phyloP scores from a whole-genome alignment of 1,140 invertebrate species.

The Camponotus vicinus region DNA sequence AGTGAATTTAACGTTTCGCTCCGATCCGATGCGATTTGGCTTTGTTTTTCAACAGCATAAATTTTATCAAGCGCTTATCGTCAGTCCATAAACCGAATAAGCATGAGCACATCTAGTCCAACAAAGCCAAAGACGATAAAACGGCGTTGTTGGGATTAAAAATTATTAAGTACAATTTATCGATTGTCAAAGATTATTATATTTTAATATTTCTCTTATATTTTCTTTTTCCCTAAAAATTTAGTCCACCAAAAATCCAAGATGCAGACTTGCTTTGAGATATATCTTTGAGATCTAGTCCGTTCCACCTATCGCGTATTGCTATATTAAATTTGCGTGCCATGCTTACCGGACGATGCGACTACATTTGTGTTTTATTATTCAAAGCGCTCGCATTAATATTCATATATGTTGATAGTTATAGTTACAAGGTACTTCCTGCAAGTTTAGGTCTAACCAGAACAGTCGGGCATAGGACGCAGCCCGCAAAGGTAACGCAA shows the following conservation, averaged over 20 bases:
- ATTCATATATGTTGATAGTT: slow-evolving; percentile 74
- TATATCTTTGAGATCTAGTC: background rate
- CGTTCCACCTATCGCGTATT: background rate
- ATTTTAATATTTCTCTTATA: background rate
- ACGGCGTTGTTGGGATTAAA: background rate
- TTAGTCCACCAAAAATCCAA: background rate
- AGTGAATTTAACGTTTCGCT: slow-evolving; percentile 34
- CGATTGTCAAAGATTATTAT: background rate
- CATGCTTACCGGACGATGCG: slow-evolving; percentile 46
- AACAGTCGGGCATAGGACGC: slow-evolving; percentile 68
- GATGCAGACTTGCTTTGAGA: background rate
- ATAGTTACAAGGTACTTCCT: slow-evolving; percentile 69
- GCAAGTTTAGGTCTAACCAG: slow-evolving; percentile 68
- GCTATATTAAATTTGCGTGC: slow-evolving; percentile 34
- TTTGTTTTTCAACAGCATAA: slow-evolving; percentile 42
- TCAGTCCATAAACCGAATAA: slow-evolving; percentile 20
- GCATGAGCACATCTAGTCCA: background rate
- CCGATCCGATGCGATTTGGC: slow-evolving; percentile 15
- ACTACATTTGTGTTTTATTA: slow-evolving; percentile 62
- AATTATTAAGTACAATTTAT: background rate
- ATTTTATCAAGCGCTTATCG: slow-evolving; percentile 39
- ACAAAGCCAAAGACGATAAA: background rate
- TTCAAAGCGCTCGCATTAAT: slow-evolving; percentile 68
- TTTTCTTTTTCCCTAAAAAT: background rate
- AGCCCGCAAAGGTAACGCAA: slow-evolving; percentile 70